A percentile compares a stretch with the other conserved stretches of the same genome.
Evolutionary conservation across 1,140 invertebrate genomes (phyloP).

Genomic region (Listronotus oregonensis): DNA sequence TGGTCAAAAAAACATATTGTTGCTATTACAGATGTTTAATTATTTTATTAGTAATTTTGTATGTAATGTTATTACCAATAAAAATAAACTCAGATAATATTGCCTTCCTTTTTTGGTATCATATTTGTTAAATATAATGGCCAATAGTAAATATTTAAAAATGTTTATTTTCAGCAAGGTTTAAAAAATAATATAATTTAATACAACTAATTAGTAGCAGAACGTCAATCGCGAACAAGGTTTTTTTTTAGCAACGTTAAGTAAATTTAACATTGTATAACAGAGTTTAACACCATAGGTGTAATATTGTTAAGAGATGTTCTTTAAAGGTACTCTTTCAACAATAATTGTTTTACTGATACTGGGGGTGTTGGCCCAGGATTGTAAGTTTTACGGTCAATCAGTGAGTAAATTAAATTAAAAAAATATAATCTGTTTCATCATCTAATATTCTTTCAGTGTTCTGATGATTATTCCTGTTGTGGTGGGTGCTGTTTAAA

Average conservation of each 20-base stretch:
- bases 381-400: constrained; percentile 38
- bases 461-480: constrained; percentile 51
- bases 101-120: too few relatives aligned
- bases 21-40: background rate
- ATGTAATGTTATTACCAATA: background rate
- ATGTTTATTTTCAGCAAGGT: background rate
- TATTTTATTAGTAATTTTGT: background rate
- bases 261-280: background rate
- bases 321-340: background rate
- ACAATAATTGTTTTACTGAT: background rate
- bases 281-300: background rate
- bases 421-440: constrained; percentile 18
- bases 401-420: constrained; percentile 32
- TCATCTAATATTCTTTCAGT: constrained; percentile 46
- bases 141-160: background rate
- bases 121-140: background rate
- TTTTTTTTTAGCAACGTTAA: background rate
- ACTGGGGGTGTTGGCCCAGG: constrained; percentile 9
- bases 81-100: too few relatives aligned
- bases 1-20: constrained; percentile 5
- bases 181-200: constrained; percentile 11
- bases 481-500: constrained; percentile 57
- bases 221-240: constrained; percentile 10
- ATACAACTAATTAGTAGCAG: constrained; percentile 21
- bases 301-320: background rate